Evolutionary conservation across 64 coral and sea anemone species (phyloP).

Genomic region (Anthopleura sola): DNA sequence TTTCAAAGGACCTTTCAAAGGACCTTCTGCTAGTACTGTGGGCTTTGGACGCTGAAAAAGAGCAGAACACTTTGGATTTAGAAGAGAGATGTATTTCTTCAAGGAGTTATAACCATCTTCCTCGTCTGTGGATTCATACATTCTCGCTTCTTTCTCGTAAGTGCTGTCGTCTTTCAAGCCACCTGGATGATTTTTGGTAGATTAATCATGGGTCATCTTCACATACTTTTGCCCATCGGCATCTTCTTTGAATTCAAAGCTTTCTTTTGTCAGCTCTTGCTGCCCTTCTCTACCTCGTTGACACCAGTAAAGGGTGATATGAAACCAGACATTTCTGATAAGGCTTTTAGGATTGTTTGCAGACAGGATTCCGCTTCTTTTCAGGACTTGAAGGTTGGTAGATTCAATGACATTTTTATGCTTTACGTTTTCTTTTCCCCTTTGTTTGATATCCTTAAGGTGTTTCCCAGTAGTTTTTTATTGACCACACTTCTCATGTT

Average conservation of each 20-base stretch:
- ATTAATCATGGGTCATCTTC: constrained; percentile 24
- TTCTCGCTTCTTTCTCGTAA: constrained; percentile 25
- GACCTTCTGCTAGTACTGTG: neutral
- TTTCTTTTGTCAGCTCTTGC: constrained; percentile 18
- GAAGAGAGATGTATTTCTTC: neutral
- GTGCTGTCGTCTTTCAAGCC: constrained; percentile 1
- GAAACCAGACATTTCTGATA: constrained; percentile 57
- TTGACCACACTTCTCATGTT: no score
- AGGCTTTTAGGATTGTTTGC: constrained; percentile 27
- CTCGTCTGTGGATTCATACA: constrained; percentile 10
- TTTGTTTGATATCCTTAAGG: constrained; percentile 36
- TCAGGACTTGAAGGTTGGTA: constrained; percentile 40
- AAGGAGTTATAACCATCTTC: constrained; percentile 9
- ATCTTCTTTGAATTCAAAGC: constrained; percentile 47
- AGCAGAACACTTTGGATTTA: constrained; percentile 20
- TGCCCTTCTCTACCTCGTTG: constrained; percentile 58
- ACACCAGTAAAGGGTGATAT: constrained; percentile 55
- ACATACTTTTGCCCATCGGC: constrained; percentile 23
- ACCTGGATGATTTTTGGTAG: constrained; percentile 38
- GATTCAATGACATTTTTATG: constrained; percentile 35
- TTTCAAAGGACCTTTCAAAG: constrained; percentile 34
- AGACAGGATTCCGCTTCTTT: constrained; percentile 23
- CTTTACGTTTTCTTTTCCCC: constrained; percentile 38
- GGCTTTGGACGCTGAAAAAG: constrained; percentile 18
- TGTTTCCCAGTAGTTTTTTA: no score